These are phyloP conservation scores for Pocillopora damicornis DNA, from an alignment of 64 coral and sea anemone species.

Conservation along the genomic window DNA sequence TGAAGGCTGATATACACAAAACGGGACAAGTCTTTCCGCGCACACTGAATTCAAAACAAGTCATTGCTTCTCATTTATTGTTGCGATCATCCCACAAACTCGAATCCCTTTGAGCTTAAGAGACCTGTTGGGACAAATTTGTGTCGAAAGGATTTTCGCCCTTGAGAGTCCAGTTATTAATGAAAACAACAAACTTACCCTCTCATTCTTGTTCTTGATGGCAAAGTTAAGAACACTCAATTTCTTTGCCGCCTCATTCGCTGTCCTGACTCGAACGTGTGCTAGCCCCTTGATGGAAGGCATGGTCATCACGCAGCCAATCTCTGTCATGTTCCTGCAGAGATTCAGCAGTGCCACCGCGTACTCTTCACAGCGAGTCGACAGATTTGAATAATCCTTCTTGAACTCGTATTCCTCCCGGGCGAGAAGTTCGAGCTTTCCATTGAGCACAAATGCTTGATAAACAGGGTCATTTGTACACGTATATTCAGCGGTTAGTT, in stretches of 20 bases:
- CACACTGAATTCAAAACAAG: too few relatives aligned
- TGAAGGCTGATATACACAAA: too few relatives aligned
- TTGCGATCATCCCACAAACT: too few relatives aligned
- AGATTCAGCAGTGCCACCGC: conserved; percentile 68
- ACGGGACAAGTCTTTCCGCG: too few relatives aligned
- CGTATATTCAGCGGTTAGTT: background rate
- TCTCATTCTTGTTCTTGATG: conserved; percentile 80
- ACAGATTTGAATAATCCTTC: conserved; percentile 63
- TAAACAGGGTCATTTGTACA: conserved; percentile 46
- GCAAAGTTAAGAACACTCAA: conserved; percentile 75
- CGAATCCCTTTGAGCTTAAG: too few relatives aligned
- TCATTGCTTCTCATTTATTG: too few relatives aligned
- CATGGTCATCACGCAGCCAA: conserved; percentile 68
- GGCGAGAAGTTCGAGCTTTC: conserved; percentile 64
- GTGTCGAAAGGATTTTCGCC: too few relatives aligned
- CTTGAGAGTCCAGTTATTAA: background rate
- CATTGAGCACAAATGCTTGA: conserved; percentile 70
- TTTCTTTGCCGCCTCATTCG: conserved; percentile 46
- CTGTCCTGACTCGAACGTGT: conserved; percentile 22
- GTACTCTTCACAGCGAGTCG: conserved; percentile 72
- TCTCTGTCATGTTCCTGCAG: conserved; percentile 71
- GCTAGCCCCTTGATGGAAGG: conserved; percentile 17
- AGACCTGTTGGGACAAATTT: background rate
- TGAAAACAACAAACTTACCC: background rate
- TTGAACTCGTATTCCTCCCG: conserved; percentile 70